phyloP scores from a whole-genome alignment of 1,140 invertebrate genomes.

The Ceratina japonica region DNA sequence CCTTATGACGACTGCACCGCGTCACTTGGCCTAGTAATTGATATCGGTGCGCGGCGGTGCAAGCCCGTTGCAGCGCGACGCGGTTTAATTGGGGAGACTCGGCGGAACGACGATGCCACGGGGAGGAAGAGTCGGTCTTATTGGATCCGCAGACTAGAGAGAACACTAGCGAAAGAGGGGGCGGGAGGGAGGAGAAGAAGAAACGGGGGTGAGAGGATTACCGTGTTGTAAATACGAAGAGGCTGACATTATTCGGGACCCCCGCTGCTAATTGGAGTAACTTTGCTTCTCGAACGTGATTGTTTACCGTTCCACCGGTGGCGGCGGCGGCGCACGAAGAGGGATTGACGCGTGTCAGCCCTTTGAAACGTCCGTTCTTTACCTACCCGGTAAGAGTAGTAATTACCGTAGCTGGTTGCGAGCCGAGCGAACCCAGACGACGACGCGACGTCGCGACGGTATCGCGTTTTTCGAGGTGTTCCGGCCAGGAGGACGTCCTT shows the following conservation, averaged over 20 bases:
- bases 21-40: conserved; percentile 61
- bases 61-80: conserved; percentile 48
- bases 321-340: background rate
- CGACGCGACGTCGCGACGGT: background rate
- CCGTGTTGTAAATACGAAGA: conserved; percentile 59
- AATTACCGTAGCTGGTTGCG: conserved; percentile 35
- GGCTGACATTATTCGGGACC: conserved; percentile 55
- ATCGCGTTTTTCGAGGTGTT: conserved; percentile 32
- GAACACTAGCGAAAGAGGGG: background rate
- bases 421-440: background rate
- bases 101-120: conserved; percentile 42
- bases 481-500: conserved; percentile 11
- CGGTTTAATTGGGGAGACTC: conserved; percentile 60
- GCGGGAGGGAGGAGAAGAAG: background rate
- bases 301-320: conserved; percentile 50
- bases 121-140: conserved; percentile 44
- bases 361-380: conserved; percentile 35
- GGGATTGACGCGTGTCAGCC: conserved; percentile 49
- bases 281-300: conserved; percentile 59
- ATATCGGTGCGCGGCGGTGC: conserved; percentile 62
- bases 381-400: conserved; percentile 13
- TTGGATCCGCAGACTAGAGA: conserved; percentile 35
- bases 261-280: conserved; percentile 61
- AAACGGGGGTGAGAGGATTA: conserved; percentile 22
- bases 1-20: conserved; percentile 24